These are phyloP conservation scores for Sebastes oblongus DNA, from an alignment of 2,797 vertebrate genomes.

Conservation along the genomic window DNA sequence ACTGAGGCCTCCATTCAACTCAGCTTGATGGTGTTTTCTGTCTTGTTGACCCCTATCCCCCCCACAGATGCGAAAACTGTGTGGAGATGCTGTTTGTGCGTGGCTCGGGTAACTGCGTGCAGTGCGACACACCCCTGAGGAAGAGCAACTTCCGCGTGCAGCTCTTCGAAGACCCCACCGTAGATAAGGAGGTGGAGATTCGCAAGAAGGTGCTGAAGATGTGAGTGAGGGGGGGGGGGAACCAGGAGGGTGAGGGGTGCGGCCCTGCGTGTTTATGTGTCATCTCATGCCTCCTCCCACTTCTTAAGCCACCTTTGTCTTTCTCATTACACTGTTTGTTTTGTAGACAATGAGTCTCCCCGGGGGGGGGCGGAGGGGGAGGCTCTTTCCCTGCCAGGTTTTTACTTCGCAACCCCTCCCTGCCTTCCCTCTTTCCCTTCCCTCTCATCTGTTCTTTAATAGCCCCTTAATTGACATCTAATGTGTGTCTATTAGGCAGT, in stretches of 20 bases:
- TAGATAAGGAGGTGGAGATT: slow-evolving; percentile 99
- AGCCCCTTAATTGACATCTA: slow-evolving; percentile 78
- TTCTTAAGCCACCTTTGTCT: slow-evolving; percentile 83
- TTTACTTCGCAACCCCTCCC: slow-evolving; percentile 74
- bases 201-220: slow-evolving; percentile 98
- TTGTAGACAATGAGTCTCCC: slow-evolving; percentile 84
- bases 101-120: slow-evolving; percentile 94
- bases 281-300: slow-evolving; percentile 73
- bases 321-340: slow-evolving; percentile 84
- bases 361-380: slow-evolving; percentile 58
- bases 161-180: slow-evolving; percentile 95
- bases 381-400: slow-evolving; percentile 78
- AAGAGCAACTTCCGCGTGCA: slow-evolving; percentile 98
- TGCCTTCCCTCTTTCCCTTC: slow-evolving; percentile 39
- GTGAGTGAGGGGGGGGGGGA: slow-evolving; percentile 71
- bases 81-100: slow-evolving; percentile 97
- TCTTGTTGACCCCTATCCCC: not conserved
- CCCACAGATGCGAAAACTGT: slow-evolving; percentile 93
- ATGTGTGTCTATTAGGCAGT: slow-evolving; percentile 68
- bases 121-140: slow-evolving; percentile 93
- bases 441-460: slow-evolving; percentile 75
- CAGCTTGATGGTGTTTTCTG: not conserved
- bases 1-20: not conserved
- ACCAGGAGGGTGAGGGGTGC: slow-evolving; percentile 36
- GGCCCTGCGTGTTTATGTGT: slow-evolving; percentile 71